Percentiles rank a stretch among this genome's conserved stretches.
These are phyloP conservation scores for Carassius carassius DNA, from an alignment of 2,113 vertebrate species.

Conservation along the genomic window DNA sequence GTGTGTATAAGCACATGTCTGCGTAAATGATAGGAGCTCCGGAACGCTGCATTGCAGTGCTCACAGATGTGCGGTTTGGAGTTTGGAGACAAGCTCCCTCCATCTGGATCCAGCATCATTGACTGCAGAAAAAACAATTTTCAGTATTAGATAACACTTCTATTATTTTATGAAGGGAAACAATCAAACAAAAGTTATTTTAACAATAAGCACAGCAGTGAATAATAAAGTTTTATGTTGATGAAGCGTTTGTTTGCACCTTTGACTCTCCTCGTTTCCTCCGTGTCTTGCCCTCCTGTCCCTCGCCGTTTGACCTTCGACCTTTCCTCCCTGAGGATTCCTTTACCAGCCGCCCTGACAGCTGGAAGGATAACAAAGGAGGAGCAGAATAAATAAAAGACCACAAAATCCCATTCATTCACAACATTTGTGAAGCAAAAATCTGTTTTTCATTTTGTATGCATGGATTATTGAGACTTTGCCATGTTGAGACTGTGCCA, in stretches of 20 bases:
- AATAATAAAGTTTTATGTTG: not conserved
- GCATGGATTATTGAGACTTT: not conserved
- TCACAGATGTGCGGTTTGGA: slow-evolving; percentile 96
- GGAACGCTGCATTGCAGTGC: slow-evolving; percentile 92
- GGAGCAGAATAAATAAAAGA: slow-evolving; percentile 42
- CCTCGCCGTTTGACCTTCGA: slow-evolving; percentile 93
- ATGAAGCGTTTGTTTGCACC: slow-evolving; percentile 62
- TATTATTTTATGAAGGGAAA: not conserved
- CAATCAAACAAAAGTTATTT: too few relatives aligned
- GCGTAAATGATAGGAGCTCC: slow-evolving; percentile 97
- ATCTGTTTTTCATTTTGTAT: not conserved
- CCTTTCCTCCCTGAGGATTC: slow-evolving; percentile 89
- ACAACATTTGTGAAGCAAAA: not conserved
- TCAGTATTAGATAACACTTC: not conserved
- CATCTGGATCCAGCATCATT: slow-evolving; percentile 84
- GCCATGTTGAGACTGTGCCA: not conserved
- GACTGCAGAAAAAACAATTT: slow-evolving; percentile 64
- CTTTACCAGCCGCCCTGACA: slow-evolving; percentile 78
- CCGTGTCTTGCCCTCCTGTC: slow-evolving; percentile 94
- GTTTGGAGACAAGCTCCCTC: slow-evolving; percentile 84
- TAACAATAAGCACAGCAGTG: not conserved
- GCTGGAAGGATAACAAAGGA: slow-evolving; percentile 74
- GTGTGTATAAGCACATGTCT: slow-evolving; percentile 98
- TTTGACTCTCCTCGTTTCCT: slow-evolving; percentile 85
- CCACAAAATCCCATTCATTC: slow-evolving; percentile 3